Evolutionary conservation across 2,113 vertebrate genomes (phyloP).

Genomic region (Amphiprion percula): DNA sequence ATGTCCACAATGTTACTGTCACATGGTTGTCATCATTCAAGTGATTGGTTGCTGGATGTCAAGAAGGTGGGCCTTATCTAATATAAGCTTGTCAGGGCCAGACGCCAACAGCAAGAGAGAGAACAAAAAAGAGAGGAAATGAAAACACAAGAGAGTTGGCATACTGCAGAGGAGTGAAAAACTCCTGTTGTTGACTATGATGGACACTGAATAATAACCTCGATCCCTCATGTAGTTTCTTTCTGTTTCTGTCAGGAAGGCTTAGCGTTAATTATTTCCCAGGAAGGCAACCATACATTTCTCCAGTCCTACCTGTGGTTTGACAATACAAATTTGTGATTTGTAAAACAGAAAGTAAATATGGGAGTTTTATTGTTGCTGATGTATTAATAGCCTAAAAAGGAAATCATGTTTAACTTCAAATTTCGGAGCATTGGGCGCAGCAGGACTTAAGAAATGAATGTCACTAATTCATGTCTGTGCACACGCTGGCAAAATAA

Average conservation of each 20-base stretch:
- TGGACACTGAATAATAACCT: conserved; percentile 45
- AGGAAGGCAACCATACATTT: not conserved
- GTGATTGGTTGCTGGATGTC: conserved; percentile 1
- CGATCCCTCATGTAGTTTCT: conserved; percentile 19
- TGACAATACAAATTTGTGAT: not conserved
- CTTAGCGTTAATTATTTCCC: conserved; percentile 36
- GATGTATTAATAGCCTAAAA: not conserved
- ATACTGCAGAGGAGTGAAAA: conserved; percentile 5
- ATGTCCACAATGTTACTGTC: conserved; percentile 1
- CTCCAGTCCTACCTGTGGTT: not conserved
- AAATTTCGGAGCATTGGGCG: not conserved
- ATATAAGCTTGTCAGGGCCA: conserved; percentile 18
- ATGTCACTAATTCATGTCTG: conserved; percentile 28
- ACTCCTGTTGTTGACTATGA: conserved; percentile 28
- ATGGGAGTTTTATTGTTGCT: not conserved
- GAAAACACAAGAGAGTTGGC: conserved; percentile 18
- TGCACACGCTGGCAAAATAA: conserved; percentile 5
- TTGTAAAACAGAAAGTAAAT: not conserved
- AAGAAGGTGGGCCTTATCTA: conserved; percentile 14
- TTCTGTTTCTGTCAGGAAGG: conserved; percentile 12
- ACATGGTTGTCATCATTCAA: conserved; percentile 21
- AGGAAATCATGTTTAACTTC: not conserved
- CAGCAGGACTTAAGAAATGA: not conserved
- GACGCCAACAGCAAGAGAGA: not conserved
- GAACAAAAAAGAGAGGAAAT: not conserved